A percentile compares a stretch with the other conserved stretches of the same genome.
Conservation (phyloP, 2,888 invertebrate genomes). For the Caenorhabditis afra region DNA sequence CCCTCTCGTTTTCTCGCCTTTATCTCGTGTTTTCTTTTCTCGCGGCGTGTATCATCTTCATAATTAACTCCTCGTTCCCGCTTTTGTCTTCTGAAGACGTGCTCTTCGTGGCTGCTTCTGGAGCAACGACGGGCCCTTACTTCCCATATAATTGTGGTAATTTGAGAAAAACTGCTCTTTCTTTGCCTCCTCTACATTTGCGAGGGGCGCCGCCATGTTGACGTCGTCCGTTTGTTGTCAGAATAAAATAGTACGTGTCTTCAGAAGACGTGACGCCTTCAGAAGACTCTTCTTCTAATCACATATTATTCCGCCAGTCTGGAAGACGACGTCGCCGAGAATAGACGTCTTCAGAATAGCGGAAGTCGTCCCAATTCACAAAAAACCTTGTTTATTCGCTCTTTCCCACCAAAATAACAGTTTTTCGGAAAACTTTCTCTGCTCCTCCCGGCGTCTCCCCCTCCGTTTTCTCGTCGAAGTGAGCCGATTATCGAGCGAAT, state of each 20-base stretch:
- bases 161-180: conserved; percentile 48
- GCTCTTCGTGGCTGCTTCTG: no score
- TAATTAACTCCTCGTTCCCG: conserved; percentile 33
- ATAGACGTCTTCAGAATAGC: not conserved
- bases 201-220: conserved; percentile 31
- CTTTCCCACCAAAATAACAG: conserved; percentile 10
- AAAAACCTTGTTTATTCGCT: not conserved
- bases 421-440: conserved; percentile 3
- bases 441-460: not conserved
- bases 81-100: conserved; percentile 6
- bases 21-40: conserved; percentile 2
- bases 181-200: conserved; percentile 25
- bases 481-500: not conserved
- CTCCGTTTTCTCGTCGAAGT: not conserved
- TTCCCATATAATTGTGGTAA: conserved; percentile 57
- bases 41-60: conserved; percentile 29
- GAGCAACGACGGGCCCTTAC: conserved; percentile 1
- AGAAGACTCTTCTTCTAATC: conserved; percentile 34
- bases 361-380: no score
- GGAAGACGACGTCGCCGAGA: not conserved
- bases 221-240: conserved; percentile 57
- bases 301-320: conserved; percentile 11
- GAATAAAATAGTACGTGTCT: conserved; percentile 51
- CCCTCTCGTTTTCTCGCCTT: conserved; percentile 1
- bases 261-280: conserved; percentile 19